Evolutionary conservation across 2,888 invertebrate species (phyloP).

Genomic region (Tribolium freemani): DNA sequence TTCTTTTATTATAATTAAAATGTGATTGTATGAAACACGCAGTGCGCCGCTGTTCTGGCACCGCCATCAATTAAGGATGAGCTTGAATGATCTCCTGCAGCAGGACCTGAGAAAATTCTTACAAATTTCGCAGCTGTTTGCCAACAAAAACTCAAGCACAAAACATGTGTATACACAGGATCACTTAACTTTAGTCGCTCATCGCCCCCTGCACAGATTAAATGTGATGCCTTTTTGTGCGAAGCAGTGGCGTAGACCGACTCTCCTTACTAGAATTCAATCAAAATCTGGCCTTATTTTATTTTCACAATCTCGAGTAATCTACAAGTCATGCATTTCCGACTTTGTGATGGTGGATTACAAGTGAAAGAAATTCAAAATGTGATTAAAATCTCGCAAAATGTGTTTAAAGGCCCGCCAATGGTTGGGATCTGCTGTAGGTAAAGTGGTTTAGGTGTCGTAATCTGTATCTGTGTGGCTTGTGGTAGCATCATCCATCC

Average conservation of each 20-base stretch:
- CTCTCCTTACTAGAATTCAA: too few relatives aligned
- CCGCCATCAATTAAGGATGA: slow-evolving; percentile 29
- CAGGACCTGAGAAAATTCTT: slow-evolving; percentile 43
- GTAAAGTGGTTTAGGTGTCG: slow-evolving; percentile 46
- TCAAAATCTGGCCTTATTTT: too few relatives aligned
- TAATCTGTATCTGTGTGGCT: slow-evolving; percentile 49
- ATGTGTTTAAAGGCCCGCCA: slow-evolving; percentile 20
- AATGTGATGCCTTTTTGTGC: slow-evolving; percentile 5
- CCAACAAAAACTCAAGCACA: slow-evolving; percentile 50
- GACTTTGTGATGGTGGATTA: neutral
- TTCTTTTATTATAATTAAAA: too few relatives aligned
- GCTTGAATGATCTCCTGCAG: slow-evolving; percentile 25
- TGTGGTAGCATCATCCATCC: slow-evolving; percentile 47
- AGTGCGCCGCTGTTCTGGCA: slow-evolving; percentile 7
- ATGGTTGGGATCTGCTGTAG: slow-evolving; percentile 29
- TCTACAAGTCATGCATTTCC: neutral
- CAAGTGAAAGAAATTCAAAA: too few relatives aligned
- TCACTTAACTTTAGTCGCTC: slow-evolving; percentile 55
- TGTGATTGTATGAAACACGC: neutral
- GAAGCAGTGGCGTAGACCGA: slow-evolving; percentile 6
- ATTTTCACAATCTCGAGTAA: too few relatives aligned
- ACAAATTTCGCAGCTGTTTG: slow-evolving; percentile 45
- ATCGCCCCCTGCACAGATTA: slow-evolving; percentile 42
- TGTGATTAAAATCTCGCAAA: neutral
- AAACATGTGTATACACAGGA: slow-evolving; percentile 55